Percentiles rank a stretch among this genome's conserved stretches.
Evolutionary conservation across 2,113 vertebrate species (phyloP).

Genomic region (Lepus americanus): DNA sequence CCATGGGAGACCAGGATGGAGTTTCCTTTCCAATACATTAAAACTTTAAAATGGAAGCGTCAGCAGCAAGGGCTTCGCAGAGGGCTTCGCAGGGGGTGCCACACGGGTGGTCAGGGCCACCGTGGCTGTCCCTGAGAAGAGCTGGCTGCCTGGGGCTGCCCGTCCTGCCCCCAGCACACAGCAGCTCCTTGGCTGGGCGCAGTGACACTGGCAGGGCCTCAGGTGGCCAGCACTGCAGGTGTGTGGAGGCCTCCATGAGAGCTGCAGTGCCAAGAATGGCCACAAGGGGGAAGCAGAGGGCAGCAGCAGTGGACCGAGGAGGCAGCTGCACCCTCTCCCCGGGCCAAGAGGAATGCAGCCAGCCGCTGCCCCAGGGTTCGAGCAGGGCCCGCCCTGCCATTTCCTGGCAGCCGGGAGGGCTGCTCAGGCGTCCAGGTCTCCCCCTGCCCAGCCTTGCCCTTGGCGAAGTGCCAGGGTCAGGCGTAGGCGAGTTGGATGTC

Average conservation of each 20-base stretch:
- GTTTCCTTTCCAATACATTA: no score
- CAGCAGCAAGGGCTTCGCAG: not conserved
- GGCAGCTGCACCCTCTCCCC: no score
- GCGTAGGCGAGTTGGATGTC: not conserved
- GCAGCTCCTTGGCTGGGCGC: not conserved
- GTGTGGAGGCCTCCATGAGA: rapidly evolving
- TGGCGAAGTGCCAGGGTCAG: not conserved
- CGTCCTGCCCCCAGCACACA: not conserved
- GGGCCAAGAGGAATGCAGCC: not conserved
- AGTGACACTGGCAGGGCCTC: not conserved
- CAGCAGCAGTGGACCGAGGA: not conserved
- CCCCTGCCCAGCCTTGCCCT: not conserved
- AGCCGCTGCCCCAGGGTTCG: rapidly evolving
- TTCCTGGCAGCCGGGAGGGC: not conserved
- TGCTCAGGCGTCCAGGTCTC: not conserved
- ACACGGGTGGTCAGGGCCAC: rapidly evolving
- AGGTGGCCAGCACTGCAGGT: rapidly evolving
- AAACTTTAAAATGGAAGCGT: no score
- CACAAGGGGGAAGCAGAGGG: slow-evolving; percentile 46
- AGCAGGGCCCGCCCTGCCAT: no score
- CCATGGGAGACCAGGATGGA: no score
- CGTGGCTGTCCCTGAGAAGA: not conserved
- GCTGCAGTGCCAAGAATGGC: not conserved
- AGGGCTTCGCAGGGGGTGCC: not conserved
- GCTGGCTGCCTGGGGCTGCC: not conserved